Evolutionary conservation across 2,797 vertebrate species (phyloP), one percentile per base, ranked within the genome.

Genomic region (Pseudocheirus occidentalis): DNA sequence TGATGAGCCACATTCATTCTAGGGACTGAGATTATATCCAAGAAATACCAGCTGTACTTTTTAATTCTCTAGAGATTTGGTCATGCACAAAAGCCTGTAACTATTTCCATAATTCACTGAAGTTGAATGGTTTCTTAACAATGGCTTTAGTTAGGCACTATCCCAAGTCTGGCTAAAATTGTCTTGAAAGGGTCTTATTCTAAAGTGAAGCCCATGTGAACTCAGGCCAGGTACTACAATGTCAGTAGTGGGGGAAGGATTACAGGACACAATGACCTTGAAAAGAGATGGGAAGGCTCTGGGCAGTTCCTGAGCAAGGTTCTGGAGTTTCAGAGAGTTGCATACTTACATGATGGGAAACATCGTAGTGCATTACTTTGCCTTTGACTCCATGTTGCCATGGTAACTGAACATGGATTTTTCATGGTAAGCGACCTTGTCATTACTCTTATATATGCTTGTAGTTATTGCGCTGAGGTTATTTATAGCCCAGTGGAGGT

Each of bases 341-440:
- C 28, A 18, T 27, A 2, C 96, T 98, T 96, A 94, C 46, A 57
- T 96, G 97, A 96, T 94, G 92, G 73, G 97, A 96, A 97, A 90
- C 91, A 97, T 97, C 95, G 96, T 95, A 90, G 59, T 93, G 89
- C 98, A 97, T 97, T 93, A 62, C 96, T 95, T 95, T 97, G 98
- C 97, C 90, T 98, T 93, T 34, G 94, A 91, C 95, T 98, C 97
- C 87, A 27, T 96, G 98, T 98, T 99, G 97, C 98, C 97, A 96
- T 96, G 98, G 98, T 96, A 98, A 99, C 98, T 3, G 81, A 97
- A 96, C 97, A 95, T 97, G 98, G 97, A 96, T 98, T 97, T 97
- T 97, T 98, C 97, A 62, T 98, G 98, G 98, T 98, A 97, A 98
- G 97, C 59, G 97, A 98, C 98, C 98, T 98, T 98, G 98, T 97